Evolutionary conservation across 2,113 vertebrate species (phyloP).

Genomic region (Corythornis madagascariensis): DNA sequence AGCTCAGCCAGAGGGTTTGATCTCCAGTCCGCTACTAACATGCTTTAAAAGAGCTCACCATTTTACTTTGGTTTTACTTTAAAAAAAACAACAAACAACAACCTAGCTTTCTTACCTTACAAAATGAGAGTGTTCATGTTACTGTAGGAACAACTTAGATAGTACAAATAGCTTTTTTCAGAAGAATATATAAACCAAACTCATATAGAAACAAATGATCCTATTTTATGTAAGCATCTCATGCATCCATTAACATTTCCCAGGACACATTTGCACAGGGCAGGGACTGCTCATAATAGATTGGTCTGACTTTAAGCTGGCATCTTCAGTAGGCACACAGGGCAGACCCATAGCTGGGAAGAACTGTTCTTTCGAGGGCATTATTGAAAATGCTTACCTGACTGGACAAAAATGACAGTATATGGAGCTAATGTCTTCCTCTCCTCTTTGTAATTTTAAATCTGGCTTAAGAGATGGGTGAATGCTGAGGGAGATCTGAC

Average conservation of each 20-base stretch:
- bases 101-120: not conserved
- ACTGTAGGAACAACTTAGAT: not conserved
- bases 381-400: not conserved
- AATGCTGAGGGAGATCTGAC: not conserved
- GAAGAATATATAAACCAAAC: not conserved
- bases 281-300: not conserved
- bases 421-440: not conserved
- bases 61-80: not conserved
- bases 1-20: not conserved
- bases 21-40: not conserved
- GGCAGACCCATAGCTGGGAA: not conserved
- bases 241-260: not conserved
- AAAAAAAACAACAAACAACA: not conserved
- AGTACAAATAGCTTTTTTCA: not conserved
- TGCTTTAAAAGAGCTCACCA: not conserved
- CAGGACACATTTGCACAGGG: not conserved
- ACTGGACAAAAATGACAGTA: not conserved
- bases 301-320: not conserved
- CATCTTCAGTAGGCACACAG: not conserved
- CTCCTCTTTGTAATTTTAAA: not conserved
- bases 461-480: not conserved
- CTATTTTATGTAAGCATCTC: not conserved
- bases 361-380: not conserved
- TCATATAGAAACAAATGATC: not conserved
- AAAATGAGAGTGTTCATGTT: not conserved